Percentiles rank a stretch among this genome's conserved stretches.
Conservation (phyloP, 2,888 invertebrate species). For the Cenopis cana region DNA sequence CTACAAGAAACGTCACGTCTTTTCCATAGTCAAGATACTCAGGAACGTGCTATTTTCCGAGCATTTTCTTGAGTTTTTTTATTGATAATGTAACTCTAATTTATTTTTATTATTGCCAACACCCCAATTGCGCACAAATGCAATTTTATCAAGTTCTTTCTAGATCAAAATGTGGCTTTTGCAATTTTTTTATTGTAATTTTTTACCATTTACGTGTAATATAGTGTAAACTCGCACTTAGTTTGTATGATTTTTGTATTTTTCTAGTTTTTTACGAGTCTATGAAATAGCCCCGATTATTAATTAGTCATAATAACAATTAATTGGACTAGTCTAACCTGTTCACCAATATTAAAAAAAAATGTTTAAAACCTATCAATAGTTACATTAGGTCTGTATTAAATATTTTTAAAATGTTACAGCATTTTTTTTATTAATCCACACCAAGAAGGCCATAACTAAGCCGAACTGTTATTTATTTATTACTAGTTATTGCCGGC, state of each 20-base stretch:
- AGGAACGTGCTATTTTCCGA: too few relatives aligned
- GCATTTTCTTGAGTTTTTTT: too few relatives aligned
- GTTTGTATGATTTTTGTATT: not conserved
- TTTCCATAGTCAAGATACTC: too few relatives aligned
- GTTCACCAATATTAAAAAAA: not conserved
- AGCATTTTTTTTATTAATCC: not conserved
- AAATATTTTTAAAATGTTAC: not conserved
- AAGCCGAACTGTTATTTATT: not conserved
- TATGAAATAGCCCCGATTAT: not conserved
- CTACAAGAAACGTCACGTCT: too few relatives aligned
- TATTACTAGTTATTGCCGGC: too few relatives aligned
- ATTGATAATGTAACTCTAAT: too few relatives aligned
- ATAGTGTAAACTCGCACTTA: not conserved
- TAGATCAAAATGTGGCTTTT: too few relatives aligned
- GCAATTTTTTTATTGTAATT: too few relatives aligned
- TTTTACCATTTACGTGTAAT: not conserved
- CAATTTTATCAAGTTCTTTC: not conserved
- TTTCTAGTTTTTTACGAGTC: not conserved
- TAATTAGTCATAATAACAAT: constrained; percentile 1
- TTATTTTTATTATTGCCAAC: not conserved
- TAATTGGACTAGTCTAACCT: not conserved
- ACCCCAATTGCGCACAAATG: not conserved
- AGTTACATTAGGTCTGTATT: not conserved
- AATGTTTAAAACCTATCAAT: too few relatives aligned
- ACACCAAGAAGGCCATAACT: too few relatives aligned